phyloP scores from a whole-genome alignment of 2,888 invertebrate species.

The Rotaria macrura region DNA sequence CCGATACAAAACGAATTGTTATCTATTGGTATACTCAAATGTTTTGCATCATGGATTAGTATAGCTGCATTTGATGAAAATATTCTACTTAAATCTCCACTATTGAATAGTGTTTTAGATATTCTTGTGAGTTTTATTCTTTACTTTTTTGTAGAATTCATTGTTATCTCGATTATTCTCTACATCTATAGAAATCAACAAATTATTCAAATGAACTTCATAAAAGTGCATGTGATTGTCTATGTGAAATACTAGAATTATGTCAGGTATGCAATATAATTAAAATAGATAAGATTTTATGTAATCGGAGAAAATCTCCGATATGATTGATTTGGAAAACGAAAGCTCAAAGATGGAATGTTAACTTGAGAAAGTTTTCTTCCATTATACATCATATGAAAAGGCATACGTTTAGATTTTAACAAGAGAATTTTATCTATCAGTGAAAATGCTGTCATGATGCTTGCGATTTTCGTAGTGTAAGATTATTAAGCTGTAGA shows the following conservation, averaged over 20 bases:
- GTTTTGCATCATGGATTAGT: slow-evolving; percentile 12
- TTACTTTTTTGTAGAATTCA: too few relatives aligned
- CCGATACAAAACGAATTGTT: not conserved
- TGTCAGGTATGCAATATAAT: not conserved
- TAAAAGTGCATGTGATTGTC: slow-evolving; percentile 1
- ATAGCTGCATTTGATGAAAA: not conserved
- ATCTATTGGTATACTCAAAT: not conserved
- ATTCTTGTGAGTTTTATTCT: not conserved
- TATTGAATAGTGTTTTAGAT: not conserved
- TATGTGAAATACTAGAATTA: slow-evolving; percentile 2
- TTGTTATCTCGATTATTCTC: not conserved
- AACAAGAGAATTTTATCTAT: too few relatives aligned
- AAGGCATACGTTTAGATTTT: too few relatives aligned
- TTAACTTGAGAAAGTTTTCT: too few relatives aligned
- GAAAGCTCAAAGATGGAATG: too few relatives aligned
- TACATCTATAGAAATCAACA: not conserved
- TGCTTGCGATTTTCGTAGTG: too few relatives aligned
- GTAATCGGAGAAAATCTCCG: too few relatives aligned
- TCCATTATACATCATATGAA: too few relatives aligned
- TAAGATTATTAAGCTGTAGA: too few relatives aligned
- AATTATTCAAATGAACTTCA: not conserved
- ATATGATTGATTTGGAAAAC: too few relatives aligned
- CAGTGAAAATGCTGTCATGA: too few relatives aligned
- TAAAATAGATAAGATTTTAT: too few relatives aligned
- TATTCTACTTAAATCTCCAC: not conserved